These are phyloP conservation scores for Protosalanx chinensis DNA, from an alignment of 2,797 vertebrate species.

Conservation along the genomic window DNA sequence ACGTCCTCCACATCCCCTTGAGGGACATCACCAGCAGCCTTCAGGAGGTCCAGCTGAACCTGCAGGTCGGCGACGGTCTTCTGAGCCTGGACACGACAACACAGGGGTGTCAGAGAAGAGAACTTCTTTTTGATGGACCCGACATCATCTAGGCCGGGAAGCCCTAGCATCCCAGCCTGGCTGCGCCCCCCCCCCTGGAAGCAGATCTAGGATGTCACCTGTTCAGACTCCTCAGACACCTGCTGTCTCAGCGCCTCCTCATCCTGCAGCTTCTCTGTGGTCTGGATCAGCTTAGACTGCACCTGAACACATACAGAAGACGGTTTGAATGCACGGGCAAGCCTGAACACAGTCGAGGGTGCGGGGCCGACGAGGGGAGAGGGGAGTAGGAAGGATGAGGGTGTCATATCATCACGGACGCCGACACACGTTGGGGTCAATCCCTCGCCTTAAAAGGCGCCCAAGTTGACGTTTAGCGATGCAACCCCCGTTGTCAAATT, in stretches of 20 bases:
- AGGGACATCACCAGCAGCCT: slow-evolving; percentile 57
- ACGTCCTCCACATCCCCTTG: slow-evolving; percentile 71
- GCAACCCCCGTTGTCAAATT: slow-evolving; percentile 37
- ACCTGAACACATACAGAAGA: slow-evolving; percentile 61
- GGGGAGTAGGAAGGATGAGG: background rate
- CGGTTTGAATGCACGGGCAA: slow-evolving; percentile 12
- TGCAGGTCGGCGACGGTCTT: slow-evolving; percentile 76
- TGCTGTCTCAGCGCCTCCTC: slow-evolving; percentile 76
- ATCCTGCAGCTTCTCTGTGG: slow-evolving; percentile 64
- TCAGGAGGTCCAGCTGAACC: slow-evolving; percentile 83
- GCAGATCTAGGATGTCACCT: slow-evolving; percentile 65
- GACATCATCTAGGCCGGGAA: no score
- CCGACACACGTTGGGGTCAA: background rate
- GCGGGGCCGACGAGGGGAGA: background rate
- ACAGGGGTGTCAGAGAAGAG: no score
- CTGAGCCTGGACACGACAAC: slow-evolving; percentile 71
- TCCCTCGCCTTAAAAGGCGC: slow-evolving; percentile 10
- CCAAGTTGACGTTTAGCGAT: background rate
- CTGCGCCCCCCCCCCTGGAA: background rate
- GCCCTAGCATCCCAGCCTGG: no score
- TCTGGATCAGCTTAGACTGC: slow-evolving; percentile 76
- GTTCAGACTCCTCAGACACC: slow-evolving; percentile 77
- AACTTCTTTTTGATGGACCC: no score
- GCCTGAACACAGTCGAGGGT: background rate
- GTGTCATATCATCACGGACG: background rate